These are phyloP conservation scores for Drosophila nr. fundita DNA, from an alignment of 2,888 invertebrate genomes.

Conservation along the genomic window DNA sequence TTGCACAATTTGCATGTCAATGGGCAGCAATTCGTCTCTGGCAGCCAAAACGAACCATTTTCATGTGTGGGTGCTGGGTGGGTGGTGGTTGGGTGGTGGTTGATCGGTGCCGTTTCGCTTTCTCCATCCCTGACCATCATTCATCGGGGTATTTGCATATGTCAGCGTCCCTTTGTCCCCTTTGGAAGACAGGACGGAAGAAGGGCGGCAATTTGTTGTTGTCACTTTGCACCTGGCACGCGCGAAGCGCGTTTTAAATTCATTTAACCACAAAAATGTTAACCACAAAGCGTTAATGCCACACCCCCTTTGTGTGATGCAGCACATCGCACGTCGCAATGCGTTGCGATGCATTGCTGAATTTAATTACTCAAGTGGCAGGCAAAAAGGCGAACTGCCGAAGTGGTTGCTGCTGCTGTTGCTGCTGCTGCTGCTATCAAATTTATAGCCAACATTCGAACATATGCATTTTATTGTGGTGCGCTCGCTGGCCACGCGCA, in stretches of 20 bases:
- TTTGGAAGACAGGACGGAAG: constrained; percentile 21
- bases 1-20: constrained; percentile 75
- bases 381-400: constrained; percentile 37
- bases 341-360: constrained; percentile 51
- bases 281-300: constrained; percentile 81
- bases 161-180: constrained; percentile 62
- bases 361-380: constrained; percentile 81
- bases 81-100: constrained; percentile 2
- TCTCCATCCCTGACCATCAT: constrained; percentile 48
- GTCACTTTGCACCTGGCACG: constrained; percentile 76
- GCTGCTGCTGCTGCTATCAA: constrained; percentile 17
- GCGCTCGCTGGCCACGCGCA: constrained; percentile 36
- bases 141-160: constrained; percentile 75
- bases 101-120: constrained; percentile 5
- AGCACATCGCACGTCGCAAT: constrained; percentile 13
- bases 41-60: constrained; percentile 26
- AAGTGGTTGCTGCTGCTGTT: constrained; percentile 29
- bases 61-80: not conserved
- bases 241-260: constrained; percentile 73
- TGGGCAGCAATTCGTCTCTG: constrained; percentile 68
- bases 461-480: constrained; percentile 47
- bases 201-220: constrained; percentile 75
- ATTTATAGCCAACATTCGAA: constrained; percentile 57
- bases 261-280: constrained; percentile 80
- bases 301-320: constrained; percentile 50